Evolutionary conservation across 2,888 invertebrate species (phyloP), one percentile per base, ranked within the genome.

Genomic region (Baronia brevicornis): DNA sequence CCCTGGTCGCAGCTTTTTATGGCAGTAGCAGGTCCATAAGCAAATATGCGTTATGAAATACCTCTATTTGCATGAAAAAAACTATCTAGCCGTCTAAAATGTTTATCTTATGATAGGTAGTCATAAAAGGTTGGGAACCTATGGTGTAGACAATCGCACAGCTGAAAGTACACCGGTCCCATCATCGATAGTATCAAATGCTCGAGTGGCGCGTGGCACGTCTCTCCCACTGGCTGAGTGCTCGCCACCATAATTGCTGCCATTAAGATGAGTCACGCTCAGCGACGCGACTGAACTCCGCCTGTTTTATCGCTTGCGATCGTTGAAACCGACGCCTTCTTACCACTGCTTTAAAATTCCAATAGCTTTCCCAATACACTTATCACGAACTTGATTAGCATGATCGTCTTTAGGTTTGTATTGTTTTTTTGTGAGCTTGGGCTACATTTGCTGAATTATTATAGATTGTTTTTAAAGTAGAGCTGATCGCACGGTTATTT

Each of bases 191-290:
- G 43, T 40, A 33, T 48, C 40, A 41, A 43, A 43, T 38, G 61
- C 34, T 48, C 40, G 41, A 43, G 43, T 38, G 61, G 58, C 68
- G 66, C 66, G 66, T 70, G 64, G 58, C 65, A 58, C 48, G 59
- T 59, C 60, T 62, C 64, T 60, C 49, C 54, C 44, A 39, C 48
- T 45, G 60, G 54, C 57, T 58, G 59, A 53, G 59, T 62, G 60
- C 59, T 62, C 60, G 56, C 60, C 57, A 57, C 61, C 57, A 65
- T 79, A 75, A 82, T 78, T 79, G 72, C 73, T 56, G 59, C 69
- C 54, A 78, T 80, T 79, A 79, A 79, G 70, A 79, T 80, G 80
- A 84, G 75, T 82, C 82, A 82, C 70, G 78, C 78, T 80, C 65
- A 71, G 62, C 71, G 73, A 74, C 67, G 66, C 68, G 72, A 57